Evolutionary conservation across 2,797 vertebrate genomes (phyloP), one percentile per base, ranked within the genome.

Genomic region (Peromyscus melanophrys): DNA sequence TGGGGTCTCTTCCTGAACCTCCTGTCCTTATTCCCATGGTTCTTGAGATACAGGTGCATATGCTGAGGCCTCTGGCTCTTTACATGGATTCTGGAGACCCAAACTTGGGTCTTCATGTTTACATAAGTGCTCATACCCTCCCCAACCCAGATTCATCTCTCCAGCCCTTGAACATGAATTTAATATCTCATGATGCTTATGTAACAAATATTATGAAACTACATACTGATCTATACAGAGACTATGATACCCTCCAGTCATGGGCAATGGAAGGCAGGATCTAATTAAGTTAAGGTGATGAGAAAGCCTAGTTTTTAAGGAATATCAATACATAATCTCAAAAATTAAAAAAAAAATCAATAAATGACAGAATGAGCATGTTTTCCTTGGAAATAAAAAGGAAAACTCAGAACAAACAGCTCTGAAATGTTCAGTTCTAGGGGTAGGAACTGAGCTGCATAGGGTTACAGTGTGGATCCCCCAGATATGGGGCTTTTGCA

Each of bases 131-230:
- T 29, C 46, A 40, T 40, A 29, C 3, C 80, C 29, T 52, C 52
- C 52, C 52, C 13, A 13, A 52, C 14, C 17, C 49, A 6, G 0
- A 19, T n/a, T 8, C 67, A 12, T 88, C 25, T 73, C n/a, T 40
- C 69, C 16, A 43, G 69, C 52, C n/a, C 69, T 71, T 17, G 34
- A 87, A 69, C 16, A 21, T 78, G 31, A 90, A 82, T 55, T 85
- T 49, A 85, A 34, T 76, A 73, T 13, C 21, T 25, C 63, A 80
- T 63, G 34, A 63, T 31, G 85, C 27, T 96, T 94, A 59, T 14
- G 80, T 89, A 93, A 88, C 34, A 52, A 91, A 91, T 40, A 63
- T 67, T 89, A 65, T 37, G 27, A 75, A 90, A 85, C 1, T 37
- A 59, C 82, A 31, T 71, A 52, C 1, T 65, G 57, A 87, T 59